Conservation (phyloP, 1,140 invertebrate genomes). For the Ectropis grisescens region DNA sequence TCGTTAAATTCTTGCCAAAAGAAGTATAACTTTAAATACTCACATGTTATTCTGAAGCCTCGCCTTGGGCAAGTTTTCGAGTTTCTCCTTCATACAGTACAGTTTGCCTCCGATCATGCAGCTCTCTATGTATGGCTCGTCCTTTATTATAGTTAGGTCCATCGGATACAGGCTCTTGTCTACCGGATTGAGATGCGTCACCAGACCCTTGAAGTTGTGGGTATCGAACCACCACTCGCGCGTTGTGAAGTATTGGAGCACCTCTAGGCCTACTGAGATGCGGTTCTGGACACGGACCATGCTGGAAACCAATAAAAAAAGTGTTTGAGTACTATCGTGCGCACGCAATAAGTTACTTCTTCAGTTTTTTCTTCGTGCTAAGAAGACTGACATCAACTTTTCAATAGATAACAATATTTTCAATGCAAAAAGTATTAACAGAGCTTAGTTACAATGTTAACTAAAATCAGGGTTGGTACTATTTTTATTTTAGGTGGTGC, state of each 20-base stretch:
- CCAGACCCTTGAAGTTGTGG: slow-evolving; percentile 76
- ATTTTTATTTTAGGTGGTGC: too few relatives aligned
- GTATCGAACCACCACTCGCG: slow-evolving; percentile 89
- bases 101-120: slow-evolving; percentile 80
- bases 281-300: slow-evolving; percentile 83
- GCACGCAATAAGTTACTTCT: too few relatives aligned
- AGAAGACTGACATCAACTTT: too few relatives aligned
- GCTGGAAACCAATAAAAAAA: too few relatives aligned
- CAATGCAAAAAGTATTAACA: too few relatives aligned
- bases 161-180: slow-evolving; percentile 81
- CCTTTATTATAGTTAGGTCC: slow-evolving; percentile 73
- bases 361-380: too few relatives aligned
- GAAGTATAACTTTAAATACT: too few relatives aligned
- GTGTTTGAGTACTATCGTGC: too few relatives aligned
- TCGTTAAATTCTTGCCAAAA: too few relatives aligned
- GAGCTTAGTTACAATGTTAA: too few relatives aligned
- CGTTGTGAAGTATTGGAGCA: slow-evolving; percentile 93
- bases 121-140: slow-evolving; percentile 75
- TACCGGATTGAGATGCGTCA: slow-evolving; percentile 72
- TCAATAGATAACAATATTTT: too few relatives aligned
- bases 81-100: slow-evolving; percentile 87
- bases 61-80: slow-evolving; percentile 81
- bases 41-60: slow-evolving; percentile 82
- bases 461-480: too few relatives aligned
- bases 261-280: slow-evolving; percentile 79